Conservation (phyloP, 2,797 vertebrate genomes). For the Muscicapa comitata region DNA sequence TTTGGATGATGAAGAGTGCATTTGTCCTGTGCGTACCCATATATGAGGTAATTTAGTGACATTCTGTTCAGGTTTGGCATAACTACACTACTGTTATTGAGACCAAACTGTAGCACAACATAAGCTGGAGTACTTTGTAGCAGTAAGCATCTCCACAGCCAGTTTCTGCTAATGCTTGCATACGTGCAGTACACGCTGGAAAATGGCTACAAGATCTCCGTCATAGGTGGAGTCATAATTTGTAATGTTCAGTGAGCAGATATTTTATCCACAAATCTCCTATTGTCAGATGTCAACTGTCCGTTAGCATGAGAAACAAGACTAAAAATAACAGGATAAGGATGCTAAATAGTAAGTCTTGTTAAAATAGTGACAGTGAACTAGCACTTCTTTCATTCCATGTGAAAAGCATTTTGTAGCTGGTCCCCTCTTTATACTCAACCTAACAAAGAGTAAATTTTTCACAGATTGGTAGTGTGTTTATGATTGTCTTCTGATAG, state of each 20-base stretch:
- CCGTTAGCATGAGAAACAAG: conserved; percentile 31
- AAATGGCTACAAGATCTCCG: neutral
- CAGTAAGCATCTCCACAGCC: neutral
- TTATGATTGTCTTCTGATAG: neutral
- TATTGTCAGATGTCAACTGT: conserved; percentile 43
- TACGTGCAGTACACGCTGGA: neutral
- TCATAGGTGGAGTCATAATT: neutral
- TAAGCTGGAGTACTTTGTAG: neutral
- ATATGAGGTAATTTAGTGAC: neutral
- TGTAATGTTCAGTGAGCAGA: neutral
- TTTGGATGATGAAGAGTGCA: neutral
- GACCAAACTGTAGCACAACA: neutral
- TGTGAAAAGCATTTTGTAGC: neutral
- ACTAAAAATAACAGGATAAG: conserved; percentile 57
- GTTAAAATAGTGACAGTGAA: conserved; percentile 52
- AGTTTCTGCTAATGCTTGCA: neutral
- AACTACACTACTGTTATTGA: neutral
- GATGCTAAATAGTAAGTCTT: conserved; percentile 24
- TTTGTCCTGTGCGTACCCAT: neutral
- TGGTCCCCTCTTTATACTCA: neutral
- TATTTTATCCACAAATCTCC: conserved; percentile 19
- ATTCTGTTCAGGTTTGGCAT: neutral
- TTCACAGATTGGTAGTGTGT: neutral
- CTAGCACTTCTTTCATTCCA: neutral
- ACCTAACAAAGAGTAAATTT: neutral